Evolutionary conservation across 2,113 vertebrate genomes (phyloP).

Genomic region (Ceyx margarethae): DNA sequence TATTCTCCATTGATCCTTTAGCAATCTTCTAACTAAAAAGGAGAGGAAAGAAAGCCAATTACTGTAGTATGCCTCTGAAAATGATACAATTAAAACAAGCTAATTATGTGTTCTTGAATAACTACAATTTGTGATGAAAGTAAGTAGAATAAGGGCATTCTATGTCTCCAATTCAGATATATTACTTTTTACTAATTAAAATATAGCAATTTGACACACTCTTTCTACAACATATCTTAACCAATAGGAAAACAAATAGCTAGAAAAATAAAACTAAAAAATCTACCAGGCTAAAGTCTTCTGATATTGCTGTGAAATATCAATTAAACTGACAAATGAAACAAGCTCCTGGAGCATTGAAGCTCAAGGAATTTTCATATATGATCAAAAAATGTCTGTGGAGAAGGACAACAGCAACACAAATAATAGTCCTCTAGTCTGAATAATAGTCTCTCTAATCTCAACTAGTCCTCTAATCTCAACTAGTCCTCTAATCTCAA

Average conservation of each 20-base stretch:
- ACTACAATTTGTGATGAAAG: slow-evolving; percentile 75
- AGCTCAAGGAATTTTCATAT: background rate
- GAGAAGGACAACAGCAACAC: background rate
- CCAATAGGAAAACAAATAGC: slow-evolving; percentile 14
- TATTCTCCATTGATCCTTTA: slow-evolving; percentile 75
- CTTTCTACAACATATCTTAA: background rate
- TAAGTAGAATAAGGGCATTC: slow-evolving; percentile 59
- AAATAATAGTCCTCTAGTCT: background rate
- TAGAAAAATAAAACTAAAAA: slow-evolving; percentile 37
- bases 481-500: too few relatives aligned
- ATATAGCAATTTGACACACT: slow-evolving; percentile 22
- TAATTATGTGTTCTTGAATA: slow-evolving; percentile 77
- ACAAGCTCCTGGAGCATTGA: background rate
- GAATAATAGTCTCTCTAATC: too few relatives aligned
- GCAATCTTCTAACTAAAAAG: slow-evolving; percentile 74
- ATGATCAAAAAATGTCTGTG: background rate
- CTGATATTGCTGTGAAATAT: background rate
- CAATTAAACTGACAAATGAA: background rate
- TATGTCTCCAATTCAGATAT: slow-evolving; percentile 43
- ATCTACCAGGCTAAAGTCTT: slow-evolving; percentile 15
- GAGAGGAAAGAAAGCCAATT: slow-evolving; percentile 76
- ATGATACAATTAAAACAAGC: slow-evolving; percentile 78
- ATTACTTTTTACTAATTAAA: slow-evolving; percentile 69
- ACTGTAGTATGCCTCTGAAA: slow-evolving; percentile 74
- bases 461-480: too few relatives aligned